Conservation (phyloP, 2,113 vertebrate species). For the Neofelis nebulosa region DNA sequence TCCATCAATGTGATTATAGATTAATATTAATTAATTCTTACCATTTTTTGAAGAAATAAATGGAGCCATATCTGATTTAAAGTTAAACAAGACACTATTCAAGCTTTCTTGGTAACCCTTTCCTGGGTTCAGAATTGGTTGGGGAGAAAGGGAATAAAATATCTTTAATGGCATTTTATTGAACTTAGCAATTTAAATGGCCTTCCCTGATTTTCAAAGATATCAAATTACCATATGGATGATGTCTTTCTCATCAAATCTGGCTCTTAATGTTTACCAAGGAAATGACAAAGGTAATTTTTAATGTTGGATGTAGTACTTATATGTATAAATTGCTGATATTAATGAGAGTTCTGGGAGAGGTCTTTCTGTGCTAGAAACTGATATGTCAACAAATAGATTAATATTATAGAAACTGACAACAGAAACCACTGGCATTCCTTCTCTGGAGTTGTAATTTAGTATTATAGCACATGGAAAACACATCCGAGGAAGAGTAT, state of each 20-base stretch:
- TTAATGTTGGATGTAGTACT: slow-evolving; percentile 52
- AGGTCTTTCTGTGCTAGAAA: slow-evolving; percentile 50
- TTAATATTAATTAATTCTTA: slow-evolving; percentile 79
- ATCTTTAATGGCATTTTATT: slow-evolving; percentile 75
- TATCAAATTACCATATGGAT: slow-evolving; percentile 71
- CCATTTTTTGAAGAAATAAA: slow-evolving; percentile 72
- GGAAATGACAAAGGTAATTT: slow-evolving; percentile 67
- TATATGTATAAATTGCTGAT: not conserved
- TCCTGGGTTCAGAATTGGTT: slow-evolving; percentile 71
- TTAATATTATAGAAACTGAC: slow-evolving; percentile 43
- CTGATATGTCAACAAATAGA: slow-evolving; percentile 10
- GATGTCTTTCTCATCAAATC: slow-evolving; percentile 71
- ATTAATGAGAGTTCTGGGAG: slow-evolving; percentile 48
- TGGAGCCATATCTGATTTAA: slow-evolving; percentile 73
- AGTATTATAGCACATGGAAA: slow-evolving; percentile 43
- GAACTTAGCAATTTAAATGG: slow-evolving; percentile 76
- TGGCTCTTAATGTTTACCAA: slow-evolving; percentile 58
- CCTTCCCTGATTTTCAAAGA: slow-evolving; percentile 63
- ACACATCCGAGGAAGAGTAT: not conserved
- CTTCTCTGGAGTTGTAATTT: slow-evolving; percentile 48
- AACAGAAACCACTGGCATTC: slow-evolving; percentile 22
- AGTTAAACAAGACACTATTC: slow-evolving; percentile 73
- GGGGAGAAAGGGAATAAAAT: slow-evolving; percentile 73
- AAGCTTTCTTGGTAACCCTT: slow-evolving; percentile 72
- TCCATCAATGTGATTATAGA: slow-evolving; percentile 76